Evolutionary conservation across 64 coral and sea anemone species (phyloP).

Genomic region (Pocillopora damicornis): DNA sequence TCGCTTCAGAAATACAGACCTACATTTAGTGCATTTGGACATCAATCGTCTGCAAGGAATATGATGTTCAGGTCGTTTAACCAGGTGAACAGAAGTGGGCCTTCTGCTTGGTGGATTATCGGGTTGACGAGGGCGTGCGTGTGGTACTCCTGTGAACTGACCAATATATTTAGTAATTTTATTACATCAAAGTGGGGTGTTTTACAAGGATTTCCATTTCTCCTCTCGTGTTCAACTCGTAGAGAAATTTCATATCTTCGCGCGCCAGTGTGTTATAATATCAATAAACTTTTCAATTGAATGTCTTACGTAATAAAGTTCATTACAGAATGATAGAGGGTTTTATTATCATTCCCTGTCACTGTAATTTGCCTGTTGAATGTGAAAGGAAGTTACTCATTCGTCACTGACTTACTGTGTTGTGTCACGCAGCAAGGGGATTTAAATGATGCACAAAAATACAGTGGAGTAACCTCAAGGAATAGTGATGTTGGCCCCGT

Average conservation of each 20-base stretch:
- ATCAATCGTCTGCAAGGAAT: constrained; percentile 15
- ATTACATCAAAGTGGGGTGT: no score
- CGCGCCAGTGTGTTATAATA: no score
- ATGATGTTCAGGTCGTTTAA: constrained; percentile 23
- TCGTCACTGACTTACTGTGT: background rate
- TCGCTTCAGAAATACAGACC: constrained; percentile 27
- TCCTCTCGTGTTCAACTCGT: no score
- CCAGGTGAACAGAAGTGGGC: constrained; percentile 1
- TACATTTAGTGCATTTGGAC: constrained; percentile 56
- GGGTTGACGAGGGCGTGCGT: no score
- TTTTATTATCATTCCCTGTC: no score
- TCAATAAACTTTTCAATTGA: no score
- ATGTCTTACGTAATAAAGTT: no score
- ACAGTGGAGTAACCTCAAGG: constrained; percentile 27
- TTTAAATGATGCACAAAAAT: constrained; percentile 9
- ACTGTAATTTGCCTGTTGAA: background rate
- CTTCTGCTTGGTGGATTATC: background rate
- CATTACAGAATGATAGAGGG: no score
- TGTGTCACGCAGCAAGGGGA: constrained; percentile 4
- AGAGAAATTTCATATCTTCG: no score
- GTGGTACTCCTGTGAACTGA: no score
- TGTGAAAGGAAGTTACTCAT: background rate
- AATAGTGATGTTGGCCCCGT: constrained; percentile 41
- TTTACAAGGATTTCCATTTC: no score
- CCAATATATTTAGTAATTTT: no score